Evolutionary conservation across 2,113 vertebrate species (phyloP).

Genomic region (Dromiciops gliroides): DNA sequence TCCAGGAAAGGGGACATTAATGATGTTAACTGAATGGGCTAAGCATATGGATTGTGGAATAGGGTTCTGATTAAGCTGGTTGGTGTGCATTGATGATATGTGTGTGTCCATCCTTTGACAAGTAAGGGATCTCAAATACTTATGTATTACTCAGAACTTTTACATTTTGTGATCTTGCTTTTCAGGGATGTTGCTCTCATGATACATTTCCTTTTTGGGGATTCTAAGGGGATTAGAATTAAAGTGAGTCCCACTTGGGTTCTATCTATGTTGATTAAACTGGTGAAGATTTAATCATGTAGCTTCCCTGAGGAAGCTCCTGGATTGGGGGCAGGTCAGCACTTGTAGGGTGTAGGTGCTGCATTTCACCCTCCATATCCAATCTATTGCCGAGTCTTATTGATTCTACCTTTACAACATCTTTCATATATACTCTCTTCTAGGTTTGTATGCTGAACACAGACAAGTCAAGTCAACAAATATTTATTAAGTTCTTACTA

Average conservation of each 20-base stretch:
- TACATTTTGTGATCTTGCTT: neutral
- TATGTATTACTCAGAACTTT: neutral
- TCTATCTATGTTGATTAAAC: constrained; percentile 36
- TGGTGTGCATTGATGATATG: neutral
- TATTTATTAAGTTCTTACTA: neutral
- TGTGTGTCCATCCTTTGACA: neutral
- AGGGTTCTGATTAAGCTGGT: neutral
- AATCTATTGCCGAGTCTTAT: no score
- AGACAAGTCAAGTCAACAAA: neutral
- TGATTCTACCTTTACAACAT: no score
- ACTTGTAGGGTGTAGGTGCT: neutral
- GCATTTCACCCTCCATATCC: no score
- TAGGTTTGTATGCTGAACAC: constrained; percentile 24
- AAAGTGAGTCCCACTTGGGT: neutral
- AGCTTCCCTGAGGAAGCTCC: constrained; percentile 4
- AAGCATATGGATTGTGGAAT: neutral
- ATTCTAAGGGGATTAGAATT: neutral
- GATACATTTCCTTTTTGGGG: neutral
- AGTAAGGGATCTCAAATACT: neutral
- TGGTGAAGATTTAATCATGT: constrained; percentile 11
- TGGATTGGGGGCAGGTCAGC: constrained; percentile 21
- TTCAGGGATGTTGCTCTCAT: neutral
- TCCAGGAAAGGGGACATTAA: neutral
- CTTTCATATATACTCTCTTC: no score
- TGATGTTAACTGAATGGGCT: neutral